Evolutionary conservation across 2,797 vertebrate species (phyloP).

Genomic region (Tenualosa ilisha): DNA sequence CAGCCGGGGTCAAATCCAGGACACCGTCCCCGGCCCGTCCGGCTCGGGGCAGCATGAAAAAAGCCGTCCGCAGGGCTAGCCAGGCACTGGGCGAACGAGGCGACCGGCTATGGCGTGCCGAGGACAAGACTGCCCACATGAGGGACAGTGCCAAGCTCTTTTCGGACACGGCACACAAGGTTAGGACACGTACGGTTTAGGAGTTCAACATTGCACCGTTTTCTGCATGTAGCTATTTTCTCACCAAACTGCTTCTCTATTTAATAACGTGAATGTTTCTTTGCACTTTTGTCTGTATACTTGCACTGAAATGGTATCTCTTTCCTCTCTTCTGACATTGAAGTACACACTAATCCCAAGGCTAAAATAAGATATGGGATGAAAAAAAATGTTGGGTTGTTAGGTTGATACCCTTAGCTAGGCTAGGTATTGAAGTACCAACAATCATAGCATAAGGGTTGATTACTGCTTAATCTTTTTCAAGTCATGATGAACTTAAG

Average conservation of each 20-base stretch:
- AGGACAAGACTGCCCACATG: constrained; percentile 84
- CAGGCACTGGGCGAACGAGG: constrained; percentile 87
- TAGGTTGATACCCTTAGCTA: neutral
- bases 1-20: constrained; percentile 60
- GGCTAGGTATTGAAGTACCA: neutral
- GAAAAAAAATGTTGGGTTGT: neutral
- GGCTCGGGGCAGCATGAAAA: constrained; percentile 80
- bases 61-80: constrained; percentile 83
- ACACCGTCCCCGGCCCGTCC: constrained; percentile 77
- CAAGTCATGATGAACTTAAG: neutral
- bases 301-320: neutral
- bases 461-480: neutral
- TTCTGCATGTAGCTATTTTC: neutral
- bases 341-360: neutral
- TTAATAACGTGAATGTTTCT: neutral
- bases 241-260: neutral
- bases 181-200: constrained; percentile 54
- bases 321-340: neutral
- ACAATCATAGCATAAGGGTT: neutral
- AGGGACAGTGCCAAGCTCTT: constrained; percentile 86
- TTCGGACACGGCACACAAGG: constrained; percentile 89
- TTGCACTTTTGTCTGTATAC: neutral
- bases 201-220: neutral
- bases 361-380: neutral
- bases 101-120: constrained; percentile 79